These are phyloP conservation scores for Galaxea fascicularis DNA, from an alignment of 92 coral and sea anemone genomes.

Conservation along the genomic window DNA sequence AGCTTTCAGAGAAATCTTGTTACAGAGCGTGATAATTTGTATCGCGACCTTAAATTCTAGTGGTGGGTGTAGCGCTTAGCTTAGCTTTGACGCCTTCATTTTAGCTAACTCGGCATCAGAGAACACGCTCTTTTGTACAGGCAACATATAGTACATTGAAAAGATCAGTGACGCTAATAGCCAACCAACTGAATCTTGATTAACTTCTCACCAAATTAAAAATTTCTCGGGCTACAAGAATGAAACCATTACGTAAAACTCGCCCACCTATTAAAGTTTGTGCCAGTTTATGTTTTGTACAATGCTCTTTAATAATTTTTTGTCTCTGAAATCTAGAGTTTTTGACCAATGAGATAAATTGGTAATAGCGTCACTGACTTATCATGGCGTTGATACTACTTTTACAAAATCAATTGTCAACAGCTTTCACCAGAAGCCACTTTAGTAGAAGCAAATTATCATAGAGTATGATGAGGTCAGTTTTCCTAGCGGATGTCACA, in stretches of 20 bases:
- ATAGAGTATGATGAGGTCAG: neutral
- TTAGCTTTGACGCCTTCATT: neutral
- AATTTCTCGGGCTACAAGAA: neutral
- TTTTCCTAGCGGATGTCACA: slow-evolving; percentile 21
- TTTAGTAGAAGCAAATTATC: slow-evolving; percentile 33
- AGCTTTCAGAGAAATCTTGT: slow-evolving; percentile 49
- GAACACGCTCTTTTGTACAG: neutral
- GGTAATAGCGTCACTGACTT: slow-evolving; percentile 12
- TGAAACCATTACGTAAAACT: neutral
- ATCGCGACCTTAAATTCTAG: slow-evolving; percentile 41
- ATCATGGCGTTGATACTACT: slow-evolving; percentile 10
- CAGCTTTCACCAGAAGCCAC: slow-evolving; percentile 36
- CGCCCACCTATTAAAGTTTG: neutral
- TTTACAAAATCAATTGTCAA: neutral
- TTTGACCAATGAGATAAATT: neutral
- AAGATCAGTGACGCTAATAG: slow-evolving; percentile 27
- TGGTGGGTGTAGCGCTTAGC: slow-evolving; percentile 33
- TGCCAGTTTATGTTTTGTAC: neutral
- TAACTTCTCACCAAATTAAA: neutral
- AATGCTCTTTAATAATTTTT: neutral
- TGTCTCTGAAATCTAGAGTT: neutral
- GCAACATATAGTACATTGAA: neutral
- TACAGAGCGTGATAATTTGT: slow-evolving; percentile 49
- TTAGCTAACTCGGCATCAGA: neutral
- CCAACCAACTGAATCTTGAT: neutral